Percentiles rank a stretch among this genome's conserved stretches.
Evolutionary conservation across 2,888 invertebrate species (phyloP).

Genomic region (Apodemia hepburni): DNA sequence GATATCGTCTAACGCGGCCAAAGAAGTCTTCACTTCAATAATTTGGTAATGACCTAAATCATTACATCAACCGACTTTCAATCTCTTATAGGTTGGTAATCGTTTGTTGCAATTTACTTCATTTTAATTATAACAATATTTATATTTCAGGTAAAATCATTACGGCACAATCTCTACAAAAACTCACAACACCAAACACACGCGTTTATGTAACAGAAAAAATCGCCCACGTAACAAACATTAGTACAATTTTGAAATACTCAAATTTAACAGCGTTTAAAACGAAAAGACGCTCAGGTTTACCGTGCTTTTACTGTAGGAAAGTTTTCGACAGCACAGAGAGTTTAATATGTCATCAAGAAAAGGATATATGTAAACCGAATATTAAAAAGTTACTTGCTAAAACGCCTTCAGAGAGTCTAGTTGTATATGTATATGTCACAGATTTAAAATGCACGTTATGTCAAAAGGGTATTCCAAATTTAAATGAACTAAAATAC

Average conservation of each 20-base stretch:
- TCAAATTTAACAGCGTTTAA: constrained; percentile 56
- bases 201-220: constrained; percentile 47
- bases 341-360: constrained; percentile 42
- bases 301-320: constrained; percentile 60
- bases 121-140: constrained; percentile 1
- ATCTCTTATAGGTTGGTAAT: too few relatives aligned
- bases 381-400: constrained; percentile 41
- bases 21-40: too few relatives aligned
- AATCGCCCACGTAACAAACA: constrained; percentile 46
- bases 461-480: constrained; percentile 39
- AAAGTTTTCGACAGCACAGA: constrained; percentile 45
- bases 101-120: too few relatives aligned
- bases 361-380: constrained; percentile 38
- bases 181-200: constrained; percentile 31
- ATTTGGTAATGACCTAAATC: too few relatives aligned
- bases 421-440: constrained; percentile 56
- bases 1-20: too few relatives aligned
- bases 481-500: constrained; percentile 46
- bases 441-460: constrained; percentile 49
- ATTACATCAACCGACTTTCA: too few relatives aligned
- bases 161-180: constrained; percentile 38
- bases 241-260: constrained; percentile 43
- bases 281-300: constrained; percentile 49
- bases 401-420: constrained; percentile 46
- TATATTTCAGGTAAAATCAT: constrained; percentile 44